Percentiles rank a stretch among this genome's conserved stretches.
Conservation (phyloP, 2,888 invertebrate genomes). For the Willowsia nigromaculata region DNA sequence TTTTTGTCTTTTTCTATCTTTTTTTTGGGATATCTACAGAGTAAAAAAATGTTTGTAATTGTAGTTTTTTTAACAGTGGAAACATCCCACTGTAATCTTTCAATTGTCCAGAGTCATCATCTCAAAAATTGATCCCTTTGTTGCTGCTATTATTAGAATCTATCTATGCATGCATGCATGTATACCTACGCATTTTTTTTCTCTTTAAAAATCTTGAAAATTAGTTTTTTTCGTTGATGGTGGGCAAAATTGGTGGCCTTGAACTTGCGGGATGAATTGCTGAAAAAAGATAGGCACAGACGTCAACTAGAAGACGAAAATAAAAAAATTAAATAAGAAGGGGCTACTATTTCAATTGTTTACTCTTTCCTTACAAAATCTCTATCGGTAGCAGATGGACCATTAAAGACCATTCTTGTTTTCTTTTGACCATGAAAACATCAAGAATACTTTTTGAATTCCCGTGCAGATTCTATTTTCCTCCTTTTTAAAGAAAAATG, state of each 20-base stretch:
- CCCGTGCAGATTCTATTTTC: conserved; percentile 15
- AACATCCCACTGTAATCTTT: conserved; percentile 5
- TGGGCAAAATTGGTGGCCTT: conserved; percentile 64
- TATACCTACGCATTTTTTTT: too few species aligned
- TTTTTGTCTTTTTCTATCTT: not conserved
- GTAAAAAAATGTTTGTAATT: conserved; percentile 5
- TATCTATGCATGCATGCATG: not conserved
- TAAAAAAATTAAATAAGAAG: not conserved
- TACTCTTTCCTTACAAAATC: not conserved
- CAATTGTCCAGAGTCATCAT: conserved; percentile 67
- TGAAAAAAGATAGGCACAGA: not conserved
- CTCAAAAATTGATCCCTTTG: not conserved
- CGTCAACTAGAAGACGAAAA: too few species aligned
- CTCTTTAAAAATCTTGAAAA: not conserved
- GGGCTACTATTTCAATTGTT: conserved; percentile 24
- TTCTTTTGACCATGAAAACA: conserved; percentile 19
- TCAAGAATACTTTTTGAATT: not conserved
- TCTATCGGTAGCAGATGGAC: not conserved
- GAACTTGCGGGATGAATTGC: conserved; percentile 59
- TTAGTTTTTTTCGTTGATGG: conserved; percentile 17
- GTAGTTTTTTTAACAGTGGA: conserved; percentile 39
- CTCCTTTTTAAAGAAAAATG: not conserved
- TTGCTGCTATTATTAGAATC: conserved; percentile 1
- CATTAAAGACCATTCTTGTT: not conserved
- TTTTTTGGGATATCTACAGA: not conserved